Percentiles rank a stretch among this genome's conserved stretches.
Evolutionary conservation across 2,888 invertebrate species (phyloP).

Genomic region (Reticulitermes lucifugus): DNA sequence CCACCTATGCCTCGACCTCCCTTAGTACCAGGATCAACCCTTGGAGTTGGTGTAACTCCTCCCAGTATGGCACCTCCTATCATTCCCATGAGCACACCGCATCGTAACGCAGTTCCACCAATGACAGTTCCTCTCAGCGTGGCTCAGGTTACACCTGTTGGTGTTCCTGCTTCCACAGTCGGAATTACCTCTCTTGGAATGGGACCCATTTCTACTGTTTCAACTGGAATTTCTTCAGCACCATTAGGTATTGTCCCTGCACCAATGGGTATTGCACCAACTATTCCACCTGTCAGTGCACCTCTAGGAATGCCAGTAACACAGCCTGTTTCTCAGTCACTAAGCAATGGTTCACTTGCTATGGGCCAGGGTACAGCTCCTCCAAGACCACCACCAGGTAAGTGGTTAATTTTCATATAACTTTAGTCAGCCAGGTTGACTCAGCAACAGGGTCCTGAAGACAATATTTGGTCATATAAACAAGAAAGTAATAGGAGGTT

Average conservation of each 20-base stretch:
- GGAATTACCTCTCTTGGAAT: conserved; percentile 10
- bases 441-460: no score
- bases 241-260: conserved; percentile 44
- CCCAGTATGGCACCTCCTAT: conserved; percentile 52
- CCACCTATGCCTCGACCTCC: conserved; percentile 53
- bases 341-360: conserved; percentile 42
- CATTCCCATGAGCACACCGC: conserved; percentile 53
- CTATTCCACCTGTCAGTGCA: conserved; percentile 50
- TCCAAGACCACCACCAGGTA: conserved; percentile 50
- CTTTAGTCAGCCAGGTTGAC: background rate
- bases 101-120: conserved; percentile 52
- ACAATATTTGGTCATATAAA: no score
- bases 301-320: conserved; percentile 38
- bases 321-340: conserved; percentile 20
- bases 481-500: no score
- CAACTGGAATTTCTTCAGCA: conserved; percentile 63
- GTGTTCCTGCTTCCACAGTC: conserved; percentile 44
- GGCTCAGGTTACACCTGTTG: conserved; percentile 58
- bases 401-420: background rate
- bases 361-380: conserved; percentile 42
- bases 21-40: conserved; percentile 42
- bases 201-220: background rate
- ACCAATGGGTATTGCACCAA: conserved; percentile 23
- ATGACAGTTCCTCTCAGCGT: conserved; percentile 58
- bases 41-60: conserved; percentile 44